Conservation (phyloP, 2,113 vertebrate species). For the Corynorhinus townsendii region DNA sequence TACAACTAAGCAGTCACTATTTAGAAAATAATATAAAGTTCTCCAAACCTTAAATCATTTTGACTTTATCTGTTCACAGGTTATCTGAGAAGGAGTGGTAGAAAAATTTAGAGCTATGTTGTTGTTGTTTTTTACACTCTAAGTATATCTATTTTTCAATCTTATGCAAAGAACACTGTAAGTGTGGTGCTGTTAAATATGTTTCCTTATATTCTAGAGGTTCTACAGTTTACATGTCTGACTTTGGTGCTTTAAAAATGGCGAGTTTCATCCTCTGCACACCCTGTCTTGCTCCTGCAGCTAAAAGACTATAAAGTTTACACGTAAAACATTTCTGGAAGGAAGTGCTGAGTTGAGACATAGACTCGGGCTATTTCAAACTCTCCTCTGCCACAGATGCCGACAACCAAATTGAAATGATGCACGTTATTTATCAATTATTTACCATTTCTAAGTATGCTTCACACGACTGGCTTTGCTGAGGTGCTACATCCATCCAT, state of each 20-base stretch:
- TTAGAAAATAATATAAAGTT: neutral
- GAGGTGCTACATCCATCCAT: constrained; percentile 16
- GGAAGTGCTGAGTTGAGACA: constrained; percentile 12
- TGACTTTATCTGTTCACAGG: neutral
- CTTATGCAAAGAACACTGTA: neutral
- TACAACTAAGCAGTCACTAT: neutral
- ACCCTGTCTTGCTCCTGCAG: neutral
- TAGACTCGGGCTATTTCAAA: constrained; percentile 24
- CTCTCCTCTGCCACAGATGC: constrained; percentile 29
- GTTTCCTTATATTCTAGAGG: neutral
- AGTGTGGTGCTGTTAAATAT: neutral
- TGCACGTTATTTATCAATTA: constrained; percentile 70
- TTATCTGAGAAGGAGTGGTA: neutral
- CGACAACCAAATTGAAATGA: constrained; percentile 53
- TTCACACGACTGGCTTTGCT: constrained; percentile 37
- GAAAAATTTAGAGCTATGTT: neutral
- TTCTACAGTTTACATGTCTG: neutral
- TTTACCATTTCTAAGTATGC: constrained; percentile 71
- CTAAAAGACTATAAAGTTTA: constrained; percentile 20
- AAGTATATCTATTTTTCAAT: neutral
- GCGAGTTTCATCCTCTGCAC: neutral
- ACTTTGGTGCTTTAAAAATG: constrained; percentile 12
- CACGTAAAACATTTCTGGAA: constrained; percentile 35
- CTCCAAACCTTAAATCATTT: neutral
- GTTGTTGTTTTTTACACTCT: neutral